Base-by-base conservation (phyloP, 2,113 vertebrate genomes). In the Toxostoma redivivum region DNA sequence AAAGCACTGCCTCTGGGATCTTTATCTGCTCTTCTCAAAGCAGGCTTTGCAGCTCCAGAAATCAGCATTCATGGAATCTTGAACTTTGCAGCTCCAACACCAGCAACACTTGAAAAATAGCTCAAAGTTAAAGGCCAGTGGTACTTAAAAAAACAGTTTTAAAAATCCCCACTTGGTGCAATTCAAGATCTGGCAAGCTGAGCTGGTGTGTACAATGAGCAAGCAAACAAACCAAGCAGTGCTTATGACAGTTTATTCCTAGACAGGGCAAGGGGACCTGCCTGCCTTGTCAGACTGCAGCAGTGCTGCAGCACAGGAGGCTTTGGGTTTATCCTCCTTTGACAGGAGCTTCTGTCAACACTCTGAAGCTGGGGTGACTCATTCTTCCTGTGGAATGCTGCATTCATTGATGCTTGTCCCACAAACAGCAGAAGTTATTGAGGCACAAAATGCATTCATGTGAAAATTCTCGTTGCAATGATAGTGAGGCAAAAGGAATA, bases 401-500 rank as follows among this genome's bases (percentile, higher is more conserved):
- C 20, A 7, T 70, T 94, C 74, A 47, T 80, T 77, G 89, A 37
- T 6, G 38, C 60, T 74, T 53, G 22, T 42, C 66, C 84, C 78
- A 37, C 71, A 83, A 92, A 88, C 33, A 82, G 37, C 67, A 79
- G 84, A 74, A 87, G 28, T 44, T 73, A 44, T 1, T 48, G 33
- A 54, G 53, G 78, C 76, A 10, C 27, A 15, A 90, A 95, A 73
- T 25, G 28, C 28, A 3, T 58, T 58, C 47, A 35, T 62, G 35
- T 31, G 53, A 60, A 83, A 31, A 23, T 86, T 60, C 24, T 96
- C 28, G 11, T 73, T 91, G 77, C 12, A 15, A 20, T 61, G 61
- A 47, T 66, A 33, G 11, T 82, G 83, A 95, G 71, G 79, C 37
- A 83, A 88, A 92, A 73, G 47, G 57, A 81, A 54, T 35, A 5